Conservation (phyloP, 2,888 invertebrate species). For the Pseudococcus viburni region DNA sequence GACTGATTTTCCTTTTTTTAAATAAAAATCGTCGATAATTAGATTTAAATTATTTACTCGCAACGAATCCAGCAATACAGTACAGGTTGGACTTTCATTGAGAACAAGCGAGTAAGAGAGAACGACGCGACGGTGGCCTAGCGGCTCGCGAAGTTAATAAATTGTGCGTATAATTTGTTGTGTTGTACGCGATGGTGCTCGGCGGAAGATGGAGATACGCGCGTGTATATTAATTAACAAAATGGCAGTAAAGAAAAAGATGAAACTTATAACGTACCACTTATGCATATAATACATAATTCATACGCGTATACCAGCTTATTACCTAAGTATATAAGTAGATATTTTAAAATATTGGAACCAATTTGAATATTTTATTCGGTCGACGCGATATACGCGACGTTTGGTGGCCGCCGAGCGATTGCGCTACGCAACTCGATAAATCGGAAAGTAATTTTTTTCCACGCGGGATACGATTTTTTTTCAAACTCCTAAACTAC, state of each 20-base stretch:
- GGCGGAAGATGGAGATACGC: background rate
- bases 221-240: conserved; percentile 38
- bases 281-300: conserved; percentile 27
- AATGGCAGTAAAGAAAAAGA: conserved; percentile 3
- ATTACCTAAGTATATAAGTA: conserved; percentile 4
- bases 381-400: conserved; percentile 32
- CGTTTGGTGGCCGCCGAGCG: conserved; percentile 8
- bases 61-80: background rate
- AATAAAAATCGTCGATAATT: conserved; percentile 23
- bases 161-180: conserved; percentile 43
- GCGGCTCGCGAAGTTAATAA: conserved; percentile 28
- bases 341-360: conserved; percentile 43
- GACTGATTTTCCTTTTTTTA: background rate
- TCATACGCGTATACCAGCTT: conserved; percentile 8
- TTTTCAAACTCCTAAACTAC: background rate
- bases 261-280: conserved; percentile 16
- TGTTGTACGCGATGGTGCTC: background rate
- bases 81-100: background rate
- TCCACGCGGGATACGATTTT: conserved; percentile 15
- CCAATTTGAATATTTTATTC: conserved; percentile 43
- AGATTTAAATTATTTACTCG: conserved; percentile 32
- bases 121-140: background rate
- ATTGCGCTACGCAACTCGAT: conserved; percentile 17
- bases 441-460: conserved; percentile 43
- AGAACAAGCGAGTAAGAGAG: background rate